Conservation (phyloP, 2,888 invertebrate genomes). For the Imbricaverruca yamaguchii region DNA sequence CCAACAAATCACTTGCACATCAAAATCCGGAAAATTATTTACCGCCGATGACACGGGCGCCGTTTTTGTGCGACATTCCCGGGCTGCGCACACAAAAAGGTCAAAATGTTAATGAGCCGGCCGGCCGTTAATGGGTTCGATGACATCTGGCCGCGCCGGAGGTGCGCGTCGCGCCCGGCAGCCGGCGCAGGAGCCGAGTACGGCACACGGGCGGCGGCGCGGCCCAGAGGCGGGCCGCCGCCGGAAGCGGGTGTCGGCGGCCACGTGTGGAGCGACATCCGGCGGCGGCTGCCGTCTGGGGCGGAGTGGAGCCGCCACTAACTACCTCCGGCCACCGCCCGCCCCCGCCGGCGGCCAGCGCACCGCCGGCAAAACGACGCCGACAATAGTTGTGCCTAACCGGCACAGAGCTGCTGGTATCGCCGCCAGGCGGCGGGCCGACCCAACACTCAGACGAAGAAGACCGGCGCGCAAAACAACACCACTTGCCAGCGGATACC, state of each 20-base stretch:
- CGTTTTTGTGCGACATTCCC: neutral
- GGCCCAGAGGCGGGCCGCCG: neutral
- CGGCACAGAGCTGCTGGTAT: too few relatives aligned
- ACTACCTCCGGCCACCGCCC: slow-evolving; percentile 38
- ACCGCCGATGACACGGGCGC: neutral
- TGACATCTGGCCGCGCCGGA: neutral
- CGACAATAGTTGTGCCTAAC: too few relatives aligned
- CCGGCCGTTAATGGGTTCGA: neutral
- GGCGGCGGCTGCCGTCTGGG: slow-evolving; percentile 48
- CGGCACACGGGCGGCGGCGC: neutral
- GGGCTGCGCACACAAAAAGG: neutral
- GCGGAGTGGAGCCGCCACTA: slow-evolving; percentile 57
- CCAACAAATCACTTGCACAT: too few relatives aligned
- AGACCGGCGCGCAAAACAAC: too few relatives aligned
- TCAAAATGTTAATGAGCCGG: neutral
- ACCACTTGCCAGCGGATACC: too few relatives aligned
- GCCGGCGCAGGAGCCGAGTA: neutral
- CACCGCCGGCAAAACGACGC: neutral
- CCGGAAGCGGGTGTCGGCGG: neutral
- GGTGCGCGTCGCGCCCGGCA: neutral
- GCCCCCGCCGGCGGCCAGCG: neutral
- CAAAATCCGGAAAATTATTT: too few relatives aligned
- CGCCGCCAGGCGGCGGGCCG: too few relatives aligned
- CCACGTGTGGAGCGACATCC: slow-evolving; percentile 16
- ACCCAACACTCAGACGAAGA: too few relatives aligned